These are phyloP conservation scores for Semnornis frantzii DNA, from an alignment of 2,113 vertebrate genomes.

Conservation along the genomic window DNA sequence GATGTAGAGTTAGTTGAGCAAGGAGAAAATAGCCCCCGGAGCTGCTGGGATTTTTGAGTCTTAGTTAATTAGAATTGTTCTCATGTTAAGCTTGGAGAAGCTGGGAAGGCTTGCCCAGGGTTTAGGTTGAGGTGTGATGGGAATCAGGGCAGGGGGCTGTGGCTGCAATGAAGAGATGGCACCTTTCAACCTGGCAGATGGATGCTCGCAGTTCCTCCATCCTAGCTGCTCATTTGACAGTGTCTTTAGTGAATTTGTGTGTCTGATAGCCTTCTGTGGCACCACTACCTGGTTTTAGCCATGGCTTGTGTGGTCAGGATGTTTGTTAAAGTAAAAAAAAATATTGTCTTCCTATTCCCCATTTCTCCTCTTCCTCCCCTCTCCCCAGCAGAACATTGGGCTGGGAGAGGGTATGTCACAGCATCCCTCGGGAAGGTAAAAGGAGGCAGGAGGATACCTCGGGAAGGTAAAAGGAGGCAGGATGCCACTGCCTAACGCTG, in stretches of 20 bases:
- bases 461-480: background rate
- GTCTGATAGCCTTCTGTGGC: background rate
- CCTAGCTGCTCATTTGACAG: background rate
- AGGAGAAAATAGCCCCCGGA: background rate
- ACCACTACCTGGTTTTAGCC: background rate
- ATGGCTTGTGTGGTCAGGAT: background rate
- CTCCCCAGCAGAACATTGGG: background rate
- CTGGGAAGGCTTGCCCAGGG: background rate
- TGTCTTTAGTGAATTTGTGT: background rate
- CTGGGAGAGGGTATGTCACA: background rate
- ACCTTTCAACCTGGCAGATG: background rate
- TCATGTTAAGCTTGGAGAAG: background rate
- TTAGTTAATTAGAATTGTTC: background rate
- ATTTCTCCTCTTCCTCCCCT: background rate
- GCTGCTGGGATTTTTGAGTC: background rate
- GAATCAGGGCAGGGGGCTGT: background rate
- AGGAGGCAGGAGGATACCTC: background rate
- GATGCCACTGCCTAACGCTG: accelerated
- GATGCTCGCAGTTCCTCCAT: background rate
- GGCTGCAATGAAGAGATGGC: background rate
- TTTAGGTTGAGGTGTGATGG: background rate
- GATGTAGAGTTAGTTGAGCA: background rate
- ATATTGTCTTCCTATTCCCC: background rate
- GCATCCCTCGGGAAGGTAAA: background rate
- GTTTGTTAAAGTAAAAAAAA: background rate